Base-by-base conservation (phyloP, 2,888 invertebrate genomes). In the Neoascia interrupta region DNA sequence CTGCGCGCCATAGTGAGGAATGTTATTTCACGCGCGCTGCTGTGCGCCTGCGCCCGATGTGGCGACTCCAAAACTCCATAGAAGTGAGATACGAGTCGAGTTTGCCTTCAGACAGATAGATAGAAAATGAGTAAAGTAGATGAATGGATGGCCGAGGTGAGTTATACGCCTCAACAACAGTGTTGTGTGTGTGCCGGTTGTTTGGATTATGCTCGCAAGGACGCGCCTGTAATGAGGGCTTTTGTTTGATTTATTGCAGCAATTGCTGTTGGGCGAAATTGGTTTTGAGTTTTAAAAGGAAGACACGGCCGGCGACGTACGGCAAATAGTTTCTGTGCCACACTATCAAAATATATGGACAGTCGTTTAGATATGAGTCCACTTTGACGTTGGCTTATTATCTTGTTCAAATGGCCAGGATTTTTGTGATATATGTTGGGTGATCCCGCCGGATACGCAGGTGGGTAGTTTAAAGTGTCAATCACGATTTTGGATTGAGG, bases 201-300 rank as follows among this genome's bases (percentile, higher is more conserved):
- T 66, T 72, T 66, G 76, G 60, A 66, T 61, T 60, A 61, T 34
- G 54, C 60, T 23, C 60, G 56, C 73, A 73, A 68, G 79, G 79
- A 60, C 79, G 73, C 58, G 64, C 47, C 58, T 66, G 79, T 79
- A 79, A 79, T 79, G 79, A 79, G 79, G 79, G 79, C 73, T 73
- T 79, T 79, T 79, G 73, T 73, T 79, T 79, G 79, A 79, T 79
- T 79, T 79, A 79, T 79, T 66, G 18, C 61, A 16, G 73, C 79
- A 79, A 79, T 79, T 63, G 79, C 66, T 66, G 73, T 73, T 79
- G 79, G 66, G 47, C 51, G 73, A 79, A 79, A 79, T 79, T 79
- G 73, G 79, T 79, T 73, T 73, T 66, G 49, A 49, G 45, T 56
- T 66, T 66, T 45, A 37, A 2, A 47, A 31, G n/a, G n/a, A n/a